Base-by-base conservation (phyloP, 1,140 invertebrate genomes). In the Drosophila tani region DNA sequence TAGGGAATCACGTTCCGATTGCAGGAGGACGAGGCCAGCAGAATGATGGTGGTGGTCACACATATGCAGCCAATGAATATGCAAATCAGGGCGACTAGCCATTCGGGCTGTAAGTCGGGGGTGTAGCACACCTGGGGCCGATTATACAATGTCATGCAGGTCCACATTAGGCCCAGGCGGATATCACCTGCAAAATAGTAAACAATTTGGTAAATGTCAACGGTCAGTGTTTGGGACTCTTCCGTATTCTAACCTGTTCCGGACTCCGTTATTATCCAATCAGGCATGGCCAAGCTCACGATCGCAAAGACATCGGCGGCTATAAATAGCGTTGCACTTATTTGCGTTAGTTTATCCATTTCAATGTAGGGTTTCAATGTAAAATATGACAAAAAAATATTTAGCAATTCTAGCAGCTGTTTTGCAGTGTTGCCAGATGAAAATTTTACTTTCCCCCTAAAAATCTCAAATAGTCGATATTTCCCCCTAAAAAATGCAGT, bases 301-400 rank as follows among this genome's bases (percentile, higher is more conserved):
- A 99, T 97, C 24, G 98, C 98, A 95, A 98, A 98, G 46, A 98
- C 95, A 95, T 99, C 97, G 41, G 98, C 98, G 35, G 97, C 95
- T 92, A 98, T 94, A 93, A 99, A 99, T 45, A 99, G 93, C 19
- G 97, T 97, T 5, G 97, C 97, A 14, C 98, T 98, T 82, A 98
- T 98, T 71, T 98, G 94, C 12, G 97, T 98, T 81, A 99, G 93
- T 94, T 98, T 98, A 94, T 99, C 98, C 97, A 99, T 83, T 49
- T 49, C 19, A 43, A n/a, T 29, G 0, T 38, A 21, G 1, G 46
- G 8, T n/a, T 59, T 59, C 41, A 14, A 49, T 11, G 32, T 11
- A 35, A 35, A 35, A 11, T 35, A 11, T 35, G 3, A 35, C 5
- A 11, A 35, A 35, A 9, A 35, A 35, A 35, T 35, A 11, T 35